A percentile compares a stretch with the other conserved stretches of the same genome.
Conservation (phyloP, 2,888 invertebrate genomes). For the Bibio marci region DNA sequence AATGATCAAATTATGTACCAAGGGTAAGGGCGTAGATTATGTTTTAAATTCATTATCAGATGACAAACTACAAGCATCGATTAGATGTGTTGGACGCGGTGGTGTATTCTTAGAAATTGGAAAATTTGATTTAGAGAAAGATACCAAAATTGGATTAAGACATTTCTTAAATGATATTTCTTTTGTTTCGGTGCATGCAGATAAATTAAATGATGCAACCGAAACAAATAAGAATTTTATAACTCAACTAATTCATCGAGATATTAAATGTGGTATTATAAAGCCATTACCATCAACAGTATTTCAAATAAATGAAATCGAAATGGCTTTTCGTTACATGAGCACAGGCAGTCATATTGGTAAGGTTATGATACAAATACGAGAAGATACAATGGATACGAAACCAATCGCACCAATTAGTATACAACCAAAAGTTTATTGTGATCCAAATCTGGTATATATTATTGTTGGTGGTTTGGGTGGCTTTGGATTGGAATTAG, state of each 20-base stretch:
- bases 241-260: constrained; percentile 36
- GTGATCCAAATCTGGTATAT: constrained; percentile 26
- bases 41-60: constrained; percentile 84
- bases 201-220: constrained; percentile 40
- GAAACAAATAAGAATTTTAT: constrained; percentile 31
- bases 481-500: constrained; percentile 79
- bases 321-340: constrained; percentile 50
- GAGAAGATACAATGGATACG: constrained; percentile 15
- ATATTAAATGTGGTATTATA: constrained; percentile 47
- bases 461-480: constrained; percentile 68
- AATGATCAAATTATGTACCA: constrained; percentile 61
- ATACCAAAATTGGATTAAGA: constrained; percentile 42
- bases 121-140: constrained; percentile 59
- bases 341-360: constrained; percentile 63
- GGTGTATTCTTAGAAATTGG: constrained; percentile 75
- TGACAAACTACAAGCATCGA: constrained; percentile 65
- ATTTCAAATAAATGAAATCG: constrained; percentile 46
- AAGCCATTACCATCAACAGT: constrained; percentile 47
- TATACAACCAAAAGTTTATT: constrained; percentile 16
- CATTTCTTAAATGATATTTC: constrained; percentile 51
- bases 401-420: constrained; percentile 21
- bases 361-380: constrained; percentile 36
- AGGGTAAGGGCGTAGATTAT: constrained; percentile 77
- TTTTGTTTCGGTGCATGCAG: constrained; percentile 64
- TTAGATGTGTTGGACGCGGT: constrained; percentile 38